phyloP scores from a whole-genome alignment of 2,113 vertebrate genomes.

The Apeltes quadracus region DNA sequence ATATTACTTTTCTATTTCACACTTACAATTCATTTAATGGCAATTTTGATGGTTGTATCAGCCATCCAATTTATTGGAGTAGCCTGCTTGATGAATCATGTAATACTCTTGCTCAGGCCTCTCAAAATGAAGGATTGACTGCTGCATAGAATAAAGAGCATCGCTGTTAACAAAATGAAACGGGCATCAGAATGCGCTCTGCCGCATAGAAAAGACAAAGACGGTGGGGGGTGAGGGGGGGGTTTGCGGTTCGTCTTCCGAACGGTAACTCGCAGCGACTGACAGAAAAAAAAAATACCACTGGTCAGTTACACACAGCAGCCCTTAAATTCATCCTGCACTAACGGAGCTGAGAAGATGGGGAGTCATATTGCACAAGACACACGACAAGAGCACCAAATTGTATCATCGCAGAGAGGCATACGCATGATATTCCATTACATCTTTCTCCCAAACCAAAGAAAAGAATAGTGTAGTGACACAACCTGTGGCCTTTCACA shows the following conservation, averaged over 20 bases:
- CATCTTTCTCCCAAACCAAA: constrained; percentile 66
- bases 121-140: constrained; percentile 78
- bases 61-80: constrained; percentile 78
- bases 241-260: constrained; percentile 41
- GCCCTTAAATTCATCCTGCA: constrained; percentile 56
- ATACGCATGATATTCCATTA: constrained; percentile 63
- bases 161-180: constrained; percentile 67
- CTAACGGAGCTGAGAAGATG: constrained; percentile 54
- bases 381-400: constrained; percentile 60
- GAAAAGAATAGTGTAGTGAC: constrained; percentile 55
- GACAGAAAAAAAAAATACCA: constrained; percentile 58
- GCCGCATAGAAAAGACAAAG: constrained; percentile 24
- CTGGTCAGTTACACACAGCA: constrained; percentile 49
- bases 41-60: constrained; percentile 78
- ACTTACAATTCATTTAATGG: constrained; percentile 79
- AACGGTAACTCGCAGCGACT: constrained; percentile 41
- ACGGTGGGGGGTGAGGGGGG: not conserved
- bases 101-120: constrained; percentile 74
- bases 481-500: constrained; percentile 60
- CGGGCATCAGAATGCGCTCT: constrained; percentile 48
- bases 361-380: constrained; percentile 67
- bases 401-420: constrained; percentile 65
- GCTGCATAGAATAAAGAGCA: constrained; percentile 62
- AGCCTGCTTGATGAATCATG: constrained; percentile 78
- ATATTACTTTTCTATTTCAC: constrained; percentile 74